Base-by-base conservation (phyloP, 2,888 invertebrate genomes). In the Yponomeuta cagnagella region DNA sequence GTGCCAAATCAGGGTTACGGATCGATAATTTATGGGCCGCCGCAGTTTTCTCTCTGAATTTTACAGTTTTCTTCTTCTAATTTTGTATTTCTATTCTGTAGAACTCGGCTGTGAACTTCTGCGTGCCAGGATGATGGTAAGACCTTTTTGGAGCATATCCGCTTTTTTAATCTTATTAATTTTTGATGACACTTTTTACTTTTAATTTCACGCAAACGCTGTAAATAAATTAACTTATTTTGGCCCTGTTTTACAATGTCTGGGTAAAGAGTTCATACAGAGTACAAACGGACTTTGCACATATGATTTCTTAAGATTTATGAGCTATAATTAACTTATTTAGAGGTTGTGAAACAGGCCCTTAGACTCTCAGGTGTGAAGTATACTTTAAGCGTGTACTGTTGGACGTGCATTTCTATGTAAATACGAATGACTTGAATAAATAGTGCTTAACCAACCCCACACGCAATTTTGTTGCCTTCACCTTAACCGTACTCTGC, bases 371-470 rank as follows among this genome's bases (percentile, higher is more conserved):
- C 1, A 64, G 31, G 64, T 64, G 75, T 74, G 72, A 76, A 77
- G 75, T 79, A 80, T 78, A 82, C 81, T 74, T 72, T 73, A 71
- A 75, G 78, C 80, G 77, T 81, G 77, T 79, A 81, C 52, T 58
- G 52, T 58, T 58, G 52, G 2, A 58, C 79, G 76, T 78, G 79
- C 78, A 77, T 77, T 80, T 78, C 75, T 82, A 77, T 85, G 81
- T 82, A 82, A 80, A 82, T 79, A 79, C 74, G 74, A 15, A 15
- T 58, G 52, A 75, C 72, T 79, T 81, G 74, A 85, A 87, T 88
- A 89, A 88, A 89, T 77, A 80, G 52, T 76, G 84, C 85, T 85
- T 84, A 73, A 78, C 76, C 79, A 80, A 82, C 78, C 80, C 76
- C 33, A 58, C 83, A 82, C 82, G 80, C 80, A 82, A 80, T 87